Conservation (phyloP, 2,113 vertebrate species). For the Passer domesticus region DNA sequence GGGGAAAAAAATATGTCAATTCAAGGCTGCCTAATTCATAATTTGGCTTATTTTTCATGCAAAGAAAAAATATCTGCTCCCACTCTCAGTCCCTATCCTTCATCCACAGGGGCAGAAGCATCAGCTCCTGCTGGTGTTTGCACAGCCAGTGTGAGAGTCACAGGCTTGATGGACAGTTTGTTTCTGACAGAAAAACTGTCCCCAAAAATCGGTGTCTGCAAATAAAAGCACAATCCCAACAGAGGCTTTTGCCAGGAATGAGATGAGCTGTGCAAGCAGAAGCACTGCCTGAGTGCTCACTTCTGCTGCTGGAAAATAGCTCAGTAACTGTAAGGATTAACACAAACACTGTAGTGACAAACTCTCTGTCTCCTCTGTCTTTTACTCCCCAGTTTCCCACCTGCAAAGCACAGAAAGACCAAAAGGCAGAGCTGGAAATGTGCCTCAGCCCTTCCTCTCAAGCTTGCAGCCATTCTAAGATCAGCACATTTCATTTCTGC, state of each 20-base stretch:
- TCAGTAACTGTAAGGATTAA: neutral
- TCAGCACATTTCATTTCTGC: neutral
- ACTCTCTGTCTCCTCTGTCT: neutral
- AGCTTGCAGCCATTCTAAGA: neutral
- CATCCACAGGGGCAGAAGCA: neutral
- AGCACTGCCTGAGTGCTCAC: neutral
- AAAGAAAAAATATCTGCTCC: neutral
- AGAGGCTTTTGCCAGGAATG: neutral
- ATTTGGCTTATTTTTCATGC: neutral
- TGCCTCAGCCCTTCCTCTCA: neutral
- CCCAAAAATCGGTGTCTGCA: neutral
- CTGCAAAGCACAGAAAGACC: neutral
- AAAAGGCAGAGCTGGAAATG: neutral
- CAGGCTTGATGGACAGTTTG: neutral
- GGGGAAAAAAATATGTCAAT: neutral
- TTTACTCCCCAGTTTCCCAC: neutral
- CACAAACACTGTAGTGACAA: neutral
- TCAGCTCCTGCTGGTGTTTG: neutral
- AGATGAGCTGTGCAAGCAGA: neutral
- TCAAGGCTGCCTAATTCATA: neutral
- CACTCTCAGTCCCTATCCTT: neutral
- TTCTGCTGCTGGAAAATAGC: neutral
- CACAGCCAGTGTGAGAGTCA: neutral
- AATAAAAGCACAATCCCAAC: neutral
- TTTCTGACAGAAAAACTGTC: neutral